A percentile compares a stretch with the other conserved stretches of the same genome.
Conservation (phyloP, 2,888 invertebrate genomes). For the Amblyjoppa proteus region DNA sequence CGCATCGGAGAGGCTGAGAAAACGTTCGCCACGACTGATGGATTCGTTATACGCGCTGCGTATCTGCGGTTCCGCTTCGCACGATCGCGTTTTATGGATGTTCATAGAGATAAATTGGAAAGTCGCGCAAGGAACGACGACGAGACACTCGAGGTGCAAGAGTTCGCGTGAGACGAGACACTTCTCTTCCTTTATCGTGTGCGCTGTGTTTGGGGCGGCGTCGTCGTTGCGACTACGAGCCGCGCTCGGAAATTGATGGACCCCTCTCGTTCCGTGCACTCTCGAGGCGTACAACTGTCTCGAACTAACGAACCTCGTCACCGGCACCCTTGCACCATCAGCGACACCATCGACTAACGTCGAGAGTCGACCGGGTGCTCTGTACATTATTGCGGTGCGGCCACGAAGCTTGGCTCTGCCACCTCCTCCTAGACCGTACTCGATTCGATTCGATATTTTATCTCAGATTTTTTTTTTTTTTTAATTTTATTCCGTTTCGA, state of each 20-base stretch:
- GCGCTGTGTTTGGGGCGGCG: neutral
- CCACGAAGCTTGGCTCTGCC: neutral
- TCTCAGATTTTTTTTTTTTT: neutral
- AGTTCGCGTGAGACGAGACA: neutral
- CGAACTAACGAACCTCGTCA: conserved; percentile 52
- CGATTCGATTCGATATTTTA: conserved; percentile 36
- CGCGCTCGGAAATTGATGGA: conserved; percentile 1
- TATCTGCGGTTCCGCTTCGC: neutral
- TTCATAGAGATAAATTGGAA: conserved; percentile 10
- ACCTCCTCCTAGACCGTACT: neutral
- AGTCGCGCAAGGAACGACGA: conserved; percentile 1
- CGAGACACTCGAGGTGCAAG: neutral
- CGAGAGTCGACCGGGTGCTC: neutral
- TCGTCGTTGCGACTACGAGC: neutral
- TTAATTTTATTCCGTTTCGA: neutral
- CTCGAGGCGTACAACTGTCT: conserved; percentile 9
- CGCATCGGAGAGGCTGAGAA: neutral
- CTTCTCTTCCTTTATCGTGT: neutral
- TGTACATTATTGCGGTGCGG: neutral
- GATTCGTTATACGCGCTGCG: neutral
- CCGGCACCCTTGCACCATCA: conserved; percentile 13
- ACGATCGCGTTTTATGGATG: conserved; percentile 1
- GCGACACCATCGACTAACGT: conserved; percentile 10
- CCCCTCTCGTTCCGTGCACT: neutral
- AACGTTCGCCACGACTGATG: neutral